phyloP scores from a whole-genome alignment of 2,797 vertebrate species.

The Xerus rutilus region DNA sequence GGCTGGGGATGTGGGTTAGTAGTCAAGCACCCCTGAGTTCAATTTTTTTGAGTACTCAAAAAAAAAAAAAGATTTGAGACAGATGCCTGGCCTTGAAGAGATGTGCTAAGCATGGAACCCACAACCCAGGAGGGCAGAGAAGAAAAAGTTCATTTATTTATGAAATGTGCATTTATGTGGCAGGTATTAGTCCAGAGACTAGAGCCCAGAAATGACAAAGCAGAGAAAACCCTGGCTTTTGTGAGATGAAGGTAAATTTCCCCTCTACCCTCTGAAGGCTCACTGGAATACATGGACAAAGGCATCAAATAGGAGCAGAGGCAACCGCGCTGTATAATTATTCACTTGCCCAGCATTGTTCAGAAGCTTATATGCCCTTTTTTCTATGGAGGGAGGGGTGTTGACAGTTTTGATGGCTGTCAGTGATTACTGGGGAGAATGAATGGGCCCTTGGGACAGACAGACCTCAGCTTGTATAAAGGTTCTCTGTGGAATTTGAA shows the following conservation, averaged over 20 bases:
- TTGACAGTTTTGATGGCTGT: too few species aligned
- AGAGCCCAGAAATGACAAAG: neutral
- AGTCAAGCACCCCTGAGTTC: too few species aligned
- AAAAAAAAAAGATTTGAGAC: neutral
- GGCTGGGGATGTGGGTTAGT: too few species aligned
- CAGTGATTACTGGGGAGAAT: neutral
- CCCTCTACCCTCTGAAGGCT: neutral
- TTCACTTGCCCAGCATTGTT: neutral
- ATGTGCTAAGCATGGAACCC: neutral
- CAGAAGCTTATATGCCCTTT: rapidly evolving
- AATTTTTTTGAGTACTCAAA: too few species aligned
- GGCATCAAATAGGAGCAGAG: neutral
- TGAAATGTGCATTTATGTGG: too few species aligned
- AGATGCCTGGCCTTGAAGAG: neutral
- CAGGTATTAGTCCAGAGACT: neutral
- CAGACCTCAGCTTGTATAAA: neutral
- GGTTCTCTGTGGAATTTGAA: neutral
- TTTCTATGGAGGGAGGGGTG: neutral
- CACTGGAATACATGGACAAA: neutral
- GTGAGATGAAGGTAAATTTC: neutral
- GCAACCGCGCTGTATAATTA: rapidly evolving
- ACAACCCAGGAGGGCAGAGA: neutral
- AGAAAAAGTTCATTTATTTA: neutral
- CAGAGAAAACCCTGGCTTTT: neutral
- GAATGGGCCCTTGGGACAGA: neutral